Conservation (phyloP, 2,113 vertebrate genomes). For the Nerophis ophidion region DNA sequence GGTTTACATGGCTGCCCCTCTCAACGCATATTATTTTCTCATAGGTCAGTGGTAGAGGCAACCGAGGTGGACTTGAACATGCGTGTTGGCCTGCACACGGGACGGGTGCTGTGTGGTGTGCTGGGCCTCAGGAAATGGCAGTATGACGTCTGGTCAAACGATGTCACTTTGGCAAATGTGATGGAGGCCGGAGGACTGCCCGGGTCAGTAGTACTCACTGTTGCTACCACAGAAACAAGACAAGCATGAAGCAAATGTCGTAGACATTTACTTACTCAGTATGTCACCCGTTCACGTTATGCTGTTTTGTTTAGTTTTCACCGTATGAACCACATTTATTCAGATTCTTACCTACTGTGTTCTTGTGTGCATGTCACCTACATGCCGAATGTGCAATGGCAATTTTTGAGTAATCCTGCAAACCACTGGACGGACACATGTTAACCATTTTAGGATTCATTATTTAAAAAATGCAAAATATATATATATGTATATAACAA, state of each 20-base stretch:
- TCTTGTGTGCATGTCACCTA: no score
- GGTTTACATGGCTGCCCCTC: background rate
- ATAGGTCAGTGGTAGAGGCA: constrained; percentile 94
- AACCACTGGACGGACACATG: no score
- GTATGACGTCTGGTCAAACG: constrained; percentile 97
- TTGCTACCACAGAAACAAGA: constrained; percentile 11
- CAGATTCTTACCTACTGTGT: no score
- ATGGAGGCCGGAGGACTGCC: constrained; percentile 98
- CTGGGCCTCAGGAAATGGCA: constrained; percentile 98
- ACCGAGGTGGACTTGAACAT: constrained; percentile 98
- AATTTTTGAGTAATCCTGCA: no score
- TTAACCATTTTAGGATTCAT: background rate
- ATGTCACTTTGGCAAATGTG: constrained; percentile 94
- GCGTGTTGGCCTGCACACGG: constrained; percentile 95
- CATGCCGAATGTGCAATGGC: no score
- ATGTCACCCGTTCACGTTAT: constrained; percentile 3
- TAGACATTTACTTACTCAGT: constrained; percentile 7
- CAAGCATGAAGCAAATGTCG: background rate
- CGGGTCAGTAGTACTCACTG: constrained; percentile 80
- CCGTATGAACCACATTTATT: no score
- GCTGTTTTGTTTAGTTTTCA: background rate
- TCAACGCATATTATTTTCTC: background rate
- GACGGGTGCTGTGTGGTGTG: constrained; percentile 93
- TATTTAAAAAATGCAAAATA: constrained; percentile 27
- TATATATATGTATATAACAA: no score